Base-by-base conservation (phyloP, 2,113 vertebrate genomes). In the Rhadina sibilatrix region DNA sequence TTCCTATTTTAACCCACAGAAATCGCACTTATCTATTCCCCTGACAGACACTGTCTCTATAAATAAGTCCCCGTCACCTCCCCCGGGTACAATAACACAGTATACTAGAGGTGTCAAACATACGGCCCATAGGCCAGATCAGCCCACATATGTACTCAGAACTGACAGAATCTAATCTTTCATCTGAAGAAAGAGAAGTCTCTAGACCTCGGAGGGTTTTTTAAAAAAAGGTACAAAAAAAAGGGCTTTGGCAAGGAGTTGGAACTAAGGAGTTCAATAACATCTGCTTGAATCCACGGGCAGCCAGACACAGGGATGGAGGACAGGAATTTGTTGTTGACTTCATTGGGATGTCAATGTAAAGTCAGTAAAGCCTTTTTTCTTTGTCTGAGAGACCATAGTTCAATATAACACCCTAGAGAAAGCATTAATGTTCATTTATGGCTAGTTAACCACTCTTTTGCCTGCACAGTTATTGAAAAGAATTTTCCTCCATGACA, bases 91-190 rank as follows among this genome's bases (percentile, higher is more conserved):
- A 96, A 95, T 96, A 96, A 96, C 95, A 95, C 96, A 96, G 92
- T 96, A 97, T 92, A 95, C 94, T 91, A 95, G 96, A 96, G 94
- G 95, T 96, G 96, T 96, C 94, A 96, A 96, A 97, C 96, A 95
- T 96, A 96, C 92, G 95, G 96, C 95, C 96, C 84, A 95, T 97
- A 97, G 95, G 96, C 96, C 95, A 97, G 90, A 97, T 96, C 96
- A 97, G 90, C 95, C 95, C 96, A 96, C 94, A 66, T 95, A 96
- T 97, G 96, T 97, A 97, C 96, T 96, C 94, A 95, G 93, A 95
- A 44, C 92, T 96, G 94, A 95, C 95, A 97, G 88, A 96, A 96
- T 94, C 94, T 96, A 92, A 96, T 96, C 93, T 94, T 93, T 90
- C 93, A 91, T 70, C 87, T 94, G 74, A 96, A 85, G 84, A 96